phyloP scores from a whole-genome alignment of 2,113 vertebrate species.

The Falco punctatus region DNA sequence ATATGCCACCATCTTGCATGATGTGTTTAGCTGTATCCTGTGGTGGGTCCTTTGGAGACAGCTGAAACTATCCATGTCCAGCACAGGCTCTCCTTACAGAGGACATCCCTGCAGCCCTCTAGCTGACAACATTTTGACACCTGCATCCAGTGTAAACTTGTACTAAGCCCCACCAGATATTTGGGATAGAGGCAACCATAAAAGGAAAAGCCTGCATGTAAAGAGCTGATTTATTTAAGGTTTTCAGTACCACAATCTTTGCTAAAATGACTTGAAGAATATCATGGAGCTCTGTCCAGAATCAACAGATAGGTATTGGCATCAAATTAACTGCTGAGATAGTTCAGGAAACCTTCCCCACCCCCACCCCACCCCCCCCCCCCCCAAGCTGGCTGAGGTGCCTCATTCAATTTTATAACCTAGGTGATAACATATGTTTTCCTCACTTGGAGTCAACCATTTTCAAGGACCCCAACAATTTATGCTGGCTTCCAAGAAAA shows the following conservation, averaged over 20 bases:
- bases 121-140: not conserved
- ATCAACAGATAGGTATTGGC: not conserved
- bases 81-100: not conserved
- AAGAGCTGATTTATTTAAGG: not conserved
- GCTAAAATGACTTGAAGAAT: not conserved
- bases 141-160: not conserved
- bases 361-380: too few relatives aligned
- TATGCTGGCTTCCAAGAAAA: not conserved
- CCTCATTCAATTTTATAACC: not conserved
- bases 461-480: not conserved
- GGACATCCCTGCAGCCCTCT: not conserved
- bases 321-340: not conserved
- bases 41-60: not conserved
- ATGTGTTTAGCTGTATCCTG: not conserved
- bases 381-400: not conserved
- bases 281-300: not conserved
- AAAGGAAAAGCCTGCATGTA: not conserved
- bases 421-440: not conserved
- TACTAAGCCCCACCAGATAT: not conserved
- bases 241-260: not conserved
- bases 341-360: not conserved
- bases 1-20: not conserved
- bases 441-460: not conserved
- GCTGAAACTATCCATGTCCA: rapidly evolving
- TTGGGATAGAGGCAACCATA: not conserved